Evolutionary conservation across 1,140 invertebrate species (phyloP).

Genomic region (Drosophila aff.): DNA sequence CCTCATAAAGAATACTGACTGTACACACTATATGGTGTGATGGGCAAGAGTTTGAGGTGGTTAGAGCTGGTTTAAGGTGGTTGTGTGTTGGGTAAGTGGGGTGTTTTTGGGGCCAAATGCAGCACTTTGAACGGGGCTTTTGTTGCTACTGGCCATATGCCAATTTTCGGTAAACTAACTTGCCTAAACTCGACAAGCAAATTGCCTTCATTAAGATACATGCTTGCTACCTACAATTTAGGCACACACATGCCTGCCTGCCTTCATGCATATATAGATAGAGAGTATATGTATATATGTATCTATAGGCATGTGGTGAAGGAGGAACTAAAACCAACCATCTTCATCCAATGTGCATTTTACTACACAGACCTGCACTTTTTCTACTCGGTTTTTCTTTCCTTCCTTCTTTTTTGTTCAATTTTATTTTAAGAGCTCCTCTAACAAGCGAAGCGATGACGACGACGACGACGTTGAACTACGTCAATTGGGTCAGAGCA

Average conservation of each 20-base stretch:
- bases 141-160: constrained; percentile 83
- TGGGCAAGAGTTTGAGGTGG: constrained; percentile 5
- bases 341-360: constrained; percentile 64
- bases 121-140: constrained; percentile 48
- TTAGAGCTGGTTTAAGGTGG: constrained; percentile 4
- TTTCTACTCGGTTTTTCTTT: constrained; percentile 28
- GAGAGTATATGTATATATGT: constrained; percentile 28
- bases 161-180: constrained; percentile 84
- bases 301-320: constrained; percentile 25
- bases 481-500: constrained; percentile 76
- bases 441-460: constrained; percentile 62
- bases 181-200: constrained; percentile 84
- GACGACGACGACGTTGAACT: constrained; percentile 71
- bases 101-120: constrained; percentile 37
- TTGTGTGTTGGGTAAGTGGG: constrained; percentile 4
- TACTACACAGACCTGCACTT: constrained; percentile 50
- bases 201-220: constrained; percentile 84
- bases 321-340: constrained; percentile 30
- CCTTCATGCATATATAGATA: constrained; percentile 4
- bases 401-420: constrained; percentile 32
- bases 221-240: constrained; percentile 82
- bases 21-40: not conserved
- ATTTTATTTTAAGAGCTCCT: constrained; percentile 53
- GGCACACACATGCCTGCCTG: constrained; percentile 32
- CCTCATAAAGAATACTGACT: not conserved